These are phyloP conservation scores for Toxostoma redivivum DNA, from an alignment of 2,113 vertebrate genomes.

Conservation along the genomic window DNA sequence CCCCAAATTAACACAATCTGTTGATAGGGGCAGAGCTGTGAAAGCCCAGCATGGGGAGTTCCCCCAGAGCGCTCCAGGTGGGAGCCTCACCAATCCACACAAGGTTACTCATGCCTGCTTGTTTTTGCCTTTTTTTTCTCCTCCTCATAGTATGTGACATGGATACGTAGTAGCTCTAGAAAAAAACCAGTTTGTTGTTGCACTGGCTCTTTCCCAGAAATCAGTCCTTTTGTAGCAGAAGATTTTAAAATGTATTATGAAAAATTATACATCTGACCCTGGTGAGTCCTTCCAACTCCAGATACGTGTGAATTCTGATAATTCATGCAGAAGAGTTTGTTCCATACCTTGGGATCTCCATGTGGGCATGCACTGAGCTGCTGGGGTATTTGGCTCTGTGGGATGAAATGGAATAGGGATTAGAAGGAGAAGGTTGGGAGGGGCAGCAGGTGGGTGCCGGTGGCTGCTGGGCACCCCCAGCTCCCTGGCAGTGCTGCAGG, in stretches of 20 bases:
- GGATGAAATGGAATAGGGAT: neutral
- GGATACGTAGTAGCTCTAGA: neutral
- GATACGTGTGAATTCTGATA: neutral
- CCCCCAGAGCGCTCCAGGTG: neutral
- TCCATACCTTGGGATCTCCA: fast-evolving
- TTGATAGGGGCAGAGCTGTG: neutral
- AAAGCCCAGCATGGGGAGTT: neutral
- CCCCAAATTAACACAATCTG: neutral
- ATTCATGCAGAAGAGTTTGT: neutral
- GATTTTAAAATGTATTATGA: neutral
- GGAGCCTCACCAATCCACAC: neutral
- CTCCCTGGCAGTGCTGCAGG: neutral
- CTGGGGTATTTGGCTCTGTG: fast-evolving
- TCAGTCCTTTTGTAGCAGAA: neutral
- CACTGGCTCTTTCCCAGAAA: neutral
- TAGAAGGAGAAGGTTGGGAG: neutral
- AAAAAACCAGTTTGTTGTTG: neutral
- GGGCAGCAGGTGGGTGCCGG: neutral
- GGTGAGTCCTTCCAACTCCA: neutral
- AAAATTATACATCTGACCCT: fast-evolving
- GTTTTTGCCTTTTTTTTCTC: neutral
- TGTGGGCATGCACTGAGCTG: fast-evolving
- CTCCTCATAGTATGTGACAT: neutral
- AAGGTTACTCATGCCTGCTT: neutral
- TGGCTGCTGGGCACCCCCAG: neutral